A percentile compares a stretch with the other conserved stretches of the same genome.
Evolutionary conservation across 2,888 invertebrate genomes (phyloP).

Genomic region (Eremobia ochroleuca): DNA sequence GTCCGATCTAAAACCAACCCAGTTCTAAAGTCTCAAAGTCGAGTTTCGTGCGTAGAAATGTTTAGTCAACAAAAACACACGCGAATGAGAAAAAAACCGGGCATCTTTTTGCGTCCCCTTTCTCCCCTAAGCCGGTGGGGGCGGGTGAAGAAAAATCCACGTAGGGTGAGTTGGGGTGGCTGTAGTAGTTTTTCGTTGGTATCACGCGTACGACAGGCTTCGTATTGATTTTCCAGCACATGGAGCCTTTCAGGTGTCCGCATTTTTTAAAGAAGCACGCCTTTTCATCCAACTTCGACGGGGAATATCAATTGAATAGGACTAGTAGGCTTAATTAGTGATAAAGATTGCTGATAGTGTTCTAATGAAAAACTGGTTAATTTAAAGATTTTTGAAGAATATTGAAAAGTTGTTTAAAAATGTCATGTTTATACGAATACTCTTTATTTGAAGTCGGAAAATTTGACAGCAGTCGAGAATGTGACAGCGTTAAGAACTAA

Average conservation of each 20-base stretch:
- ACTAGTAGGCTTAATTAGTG: neutral
- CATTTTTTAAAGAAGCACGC: conserved; percentile 70
- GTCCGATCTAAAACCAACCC: conserved; percentile 63
- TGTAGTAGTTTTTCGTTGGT: conserved; percentile 90
- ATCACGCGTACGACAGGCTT: conserved; percentile 89
- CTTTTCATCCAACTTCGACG: conserved; percentile 8
- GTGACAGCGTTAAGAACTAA: neutral
- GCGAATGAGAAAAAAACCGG: conserved; percentile 86
- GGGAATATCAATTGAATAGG: neutral
- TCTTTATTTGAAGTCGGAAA: neutral
- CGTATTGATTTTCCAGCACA: conserved; percentile 90
- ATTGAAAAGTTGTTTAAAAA: neutral
- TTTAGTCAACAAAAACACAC: conserved; percentile 87
- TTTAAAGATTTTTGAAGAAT: neutral
- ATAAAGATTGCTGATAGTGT: neutral
- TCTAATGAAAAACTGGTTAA: neutral
- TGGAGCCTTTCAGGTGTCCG: conserved; percentile 84
- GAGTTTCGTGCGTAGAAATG: conserved; percentile 60
- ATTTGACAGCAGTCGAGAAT: neutral
- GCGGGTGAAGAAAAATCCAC: conserved; percentile 86
- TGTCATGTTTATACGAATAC: neutral
- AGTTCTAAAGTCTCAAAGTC: conserved; percentile 58
- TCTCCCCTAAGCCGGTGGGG: conserved; percentile 82
- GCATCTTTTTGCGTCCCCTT: conserved; percentile 89
- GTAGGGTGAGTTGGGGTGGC: conserved; percentile 75